These are phyloP conservation scores for Chouioia cunea DNA, from an alignment of 2,888 invertebrate genomes.

Conservation along the genomic window DNA sequence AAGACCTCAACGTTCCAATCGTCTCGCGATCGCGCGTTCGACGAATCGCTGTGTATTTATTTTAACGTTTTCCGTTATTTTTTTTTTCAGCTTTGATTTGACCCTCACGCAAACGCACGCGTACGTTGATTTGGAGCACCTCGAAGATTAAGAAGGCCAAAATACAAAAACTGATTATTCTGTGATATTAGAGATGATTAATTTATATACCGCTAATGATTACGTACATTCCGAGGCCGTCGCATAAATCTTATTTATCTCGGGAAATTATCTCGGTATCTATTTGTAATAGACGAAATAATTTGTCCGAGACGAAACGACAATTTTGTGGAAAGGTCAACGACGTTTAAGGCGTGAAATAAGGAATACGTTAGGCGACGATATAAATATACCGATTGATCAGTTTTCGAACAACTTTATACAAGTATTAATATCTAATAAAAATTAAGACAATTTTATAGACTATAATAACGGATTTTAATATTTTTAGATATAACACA, in stretches of 20 bases:
- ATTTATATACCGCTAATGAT: conserved; percentile 17
- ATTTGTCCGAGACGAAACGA: too few relatives aligned
- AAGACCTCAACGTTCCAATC: conserved; percentile 40
- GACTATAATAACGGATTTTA: conserved; percentile 2
- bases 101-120: background rate
- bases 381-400: background rate
- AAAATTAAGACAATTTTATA: conserved; percentile 12
- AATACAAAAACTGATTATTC: conserved; percentile 53
- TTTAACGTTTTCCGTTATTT: background rate
- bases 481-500: conserved; percentile 14
- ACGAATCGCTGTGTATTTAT: background rate
- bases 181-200: conserved; percentile 56
- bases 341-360: too few relatives aligned
- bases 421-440: conserved; percentile 23
- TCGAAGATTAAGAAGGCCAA: conserved; percentile 12
- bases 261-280: conserved; percentile 17
- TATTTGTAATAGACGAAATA: background rate
- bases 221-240: background rate
- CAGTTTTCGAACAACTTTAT: conserved; percentile 16
- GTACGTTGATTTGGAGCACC: background rate
- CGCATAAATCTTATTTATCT: conserved; percentile 10
- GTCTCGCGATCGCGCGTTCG: too few relatives aligned
- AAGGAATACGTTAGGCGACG: background rate
- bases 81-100: conserved; percentile 52
- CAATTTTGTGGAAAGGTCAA: too few relatives aligned